These are phyloP conservation scores for Mormoops blainvillei DNA, from an alignment of 2,113 vertebrate genomes.

Conservation along the genomic window DNA sequence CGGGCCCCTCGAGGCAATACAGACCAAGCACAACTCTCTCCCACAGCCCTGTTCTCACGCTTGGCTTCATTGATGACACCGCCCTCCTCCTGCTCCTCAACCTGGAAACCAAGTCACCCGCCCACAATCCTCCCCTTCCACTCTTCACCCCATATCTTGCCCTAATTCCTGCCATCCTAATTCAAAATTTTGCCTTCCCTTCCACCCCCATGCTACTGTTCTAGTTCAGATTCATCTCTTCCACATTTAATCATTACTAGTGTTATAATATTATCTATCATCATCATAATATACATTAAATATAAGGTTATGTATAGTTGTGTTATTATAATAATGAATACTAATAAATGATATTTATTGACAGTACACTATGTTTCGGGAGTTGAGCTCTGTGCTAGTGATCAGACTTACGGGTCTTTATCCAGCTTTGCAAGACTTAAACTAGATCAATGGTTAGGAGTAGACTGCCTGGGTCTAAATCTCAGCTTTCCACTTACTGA, in stretches of 20 bases:
- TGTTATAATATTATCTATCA: background rate
- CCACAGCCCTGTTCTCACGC: rapidly evolving
- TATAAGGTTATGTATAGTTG: too few species aligned
- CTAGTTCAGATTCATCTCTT: background rate
- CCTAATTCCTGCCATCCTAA: background rate
- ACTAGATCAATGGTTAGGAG: background rate
- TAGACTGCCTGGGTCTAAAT: background rate
- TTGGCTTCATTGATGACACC: background rate
- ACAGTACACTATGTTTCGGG: background rate
- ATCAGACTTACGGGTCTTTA: background rate
- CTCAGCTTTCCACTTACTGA: background rate
- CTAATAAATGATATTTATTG: background rate
- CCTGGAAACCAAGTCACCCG: background rate
- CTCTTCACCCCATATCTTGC: background rate
- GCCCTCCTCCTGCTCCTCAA: background rate
- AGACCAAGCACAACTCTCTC: background rate
- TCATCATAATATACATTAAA: background rate
- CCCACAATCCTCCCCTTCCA: background rate
- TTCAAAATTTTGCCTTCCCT: background rate
- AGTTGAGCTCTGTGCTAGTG: background rate
- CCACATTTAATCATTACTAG: background rate
- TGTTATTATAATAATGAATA: background rate
- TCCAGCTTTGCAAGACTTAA: background rate
- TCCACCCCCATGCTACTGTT: background rate
- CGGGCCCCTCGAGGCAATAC: rapidly evolving